A percentile compares a stretch with the other conserved stretches of the same genome.
phyloP scores from a whole-genome alignment of 2,797 vertebrate genomes.

The Amphiprion clarkii region DNA sequence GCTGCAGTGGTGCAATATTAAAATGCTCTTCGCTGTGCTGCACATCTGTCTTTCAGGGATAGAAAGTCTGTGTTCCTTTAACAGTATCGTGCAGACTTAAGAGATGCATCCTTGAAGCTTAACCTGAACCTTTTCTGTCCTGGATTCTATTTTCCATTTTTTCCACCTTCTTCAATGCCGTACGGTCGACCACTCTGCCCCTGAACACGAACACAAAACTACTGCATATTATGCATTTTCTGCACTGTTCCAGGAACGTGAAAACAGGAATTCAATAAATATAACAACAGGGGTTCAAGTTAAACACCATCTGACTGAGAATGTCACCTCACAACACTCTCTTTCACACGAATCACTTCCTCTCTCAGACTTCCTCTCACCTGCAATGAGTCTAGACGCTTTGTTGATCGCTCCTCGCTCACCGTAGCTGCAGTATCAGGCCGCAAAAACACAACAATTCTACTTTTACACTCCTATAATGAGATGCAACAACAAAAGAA shows the following conservation, averaged over 20 bases:
- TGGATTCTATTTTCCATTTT: conserved; percentile 18
- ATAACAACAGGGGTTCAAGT: background rate
- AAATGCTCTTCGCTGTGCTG: conserved; percentile 15
- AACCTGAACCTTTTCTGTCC: conserved; percentile 2
- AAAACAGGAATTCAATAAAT: background rate
- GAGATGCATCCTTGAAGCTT: conserved; percentile 22
- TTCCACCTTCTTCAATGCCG: background rate
- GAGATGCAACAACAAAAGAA: no score
- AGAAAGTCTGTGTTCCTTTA: conserved; percentile 12
- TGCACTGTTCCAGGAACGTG: no score
- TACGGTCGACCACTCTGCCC: background rate
- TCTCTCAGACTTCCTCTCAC: conserved; percentile 6
- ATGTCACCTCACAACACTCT: background rate
- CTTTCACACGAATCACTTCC: conserved; percentile 12
- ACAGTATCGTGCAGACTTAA: conserved; percentile 1
- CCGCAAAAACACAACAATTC: no score
- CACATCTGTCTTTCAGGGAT: conserved; percentile 43
- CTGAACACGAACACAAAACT: background rate
- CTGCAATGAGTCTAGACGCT: background rate
- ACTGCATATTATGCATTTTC: no score
- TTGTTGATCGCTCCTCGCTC: no score
- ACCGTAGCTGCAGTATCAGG: no score
- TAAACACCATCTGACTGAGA: background rate
- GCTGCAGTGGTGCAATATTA: conserved; percentile 24
- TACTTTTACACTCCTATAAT: no score